A percentile compares a stretch with the other conserved stretches of the same genome.
Evolutionary conservation across 2,888 invertebrate genomes (phyloP).

Genomic region (Drosophila phalerata): DNA sequence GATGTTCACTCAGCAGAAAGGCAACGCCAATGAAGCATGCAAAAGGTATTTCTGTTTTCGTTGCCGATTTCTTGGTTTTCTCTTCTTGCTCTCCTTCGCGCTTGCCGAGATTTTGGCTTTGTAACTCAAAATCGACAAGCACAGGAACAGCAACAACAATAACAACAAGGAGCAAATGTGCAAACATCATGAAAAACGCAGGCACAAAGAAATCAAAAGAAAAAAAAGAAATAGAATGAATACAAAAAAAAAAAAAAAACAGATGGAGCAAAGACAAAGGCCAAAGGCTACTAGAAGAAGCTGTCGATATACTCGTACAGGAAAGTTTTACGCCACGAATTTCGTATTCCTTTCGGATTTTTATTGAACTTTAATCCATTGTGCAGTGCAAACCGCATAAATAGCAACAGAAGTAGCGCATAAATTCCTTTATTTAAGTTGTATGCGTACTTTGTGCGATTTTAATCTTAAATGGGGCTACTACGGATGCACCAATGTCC

Average conservation of each 20-base stretch:
- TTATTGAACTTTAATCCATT: conserved; percentile 76
- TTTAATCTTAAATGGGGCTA: conserved; percentile 43
- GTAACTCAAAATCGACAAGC: conserved; percentile 74
- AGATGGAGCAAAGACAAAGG: conserved; percentile 48
- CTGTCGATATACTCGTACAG: conserved; percentile 24
- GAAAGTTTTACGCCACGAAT: conserved; percentile 29
- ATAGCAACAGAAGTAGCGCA: conserved; percentile 41
- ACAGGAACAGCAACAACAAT: conserved; percentile 44
- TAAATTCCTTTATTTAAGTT: conserved; percentile 71
- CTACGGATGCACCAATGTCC: conserved; percentile 52
- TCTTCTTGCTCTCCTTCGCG: conserved; percentile 20
- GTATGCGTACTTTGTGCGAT: conserved; percentile 54
- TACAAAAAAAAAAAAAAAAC: background rate
- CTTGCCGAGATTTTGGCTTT: conserved; percentile 76
- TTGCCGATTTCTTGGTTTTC: conserved; percentile 35
- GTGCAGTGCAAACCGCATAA: conserved; percentile 31
- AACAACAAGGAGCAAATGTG: conserved; percentile 69
- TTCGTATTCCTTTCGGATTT: conserved; percentile 31
- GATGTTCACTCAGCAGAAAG: conserved; percentile 81
- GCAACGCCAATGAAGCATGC: conserved; percentile 81
- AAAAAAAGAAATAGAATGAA: conserved; percentile 8
- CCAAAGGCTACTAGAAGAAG: conserved; percentile 43
- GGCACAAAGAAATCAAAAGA: conserved; percentile 15
- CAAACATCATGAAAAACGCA: conserved; percentile 76
- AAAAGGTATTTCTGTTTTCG: conserved; percentile 79